Conservation (phyloP, 2,888 invertebrate genomes). For the Malthinus flaveolus region DNA sequence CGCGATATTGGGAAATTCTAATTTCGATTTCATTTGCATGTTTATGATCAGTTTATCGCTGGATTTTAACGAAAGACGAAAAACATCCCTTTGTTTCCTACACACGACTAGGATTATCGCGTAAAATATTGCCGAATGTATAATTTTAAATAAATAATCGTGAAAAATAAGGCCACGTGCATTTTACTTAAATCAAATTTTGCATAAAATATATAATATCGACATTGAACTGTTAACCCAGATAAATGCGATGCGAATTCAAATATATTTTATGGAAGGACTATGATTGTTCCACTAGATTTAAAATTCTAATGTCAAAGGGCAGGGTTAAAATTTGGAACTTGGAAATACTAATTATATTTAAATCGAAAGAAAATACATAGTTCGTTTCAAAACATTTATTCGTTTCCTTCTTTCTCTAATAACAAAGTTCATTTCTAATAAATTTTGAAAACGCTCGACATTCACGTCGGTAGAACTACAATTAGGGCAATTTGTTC, state of each 20-base stretch:
- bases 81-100: no score
- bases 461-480: neutral
- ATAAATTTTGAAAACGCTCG: neutral
- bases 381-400: neutral
- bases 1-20: no score
- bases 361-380: neutral
- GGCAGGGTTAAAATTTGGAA: slow-evolving; percentile 7
- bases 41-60: no score
- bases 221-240: slow-evolving; percentile 24
- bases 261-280: slow-evolving; percentile 11
- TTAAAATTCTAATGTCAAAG: slow-evolving; percentile 15
- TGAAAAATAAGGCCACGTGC: slow-evolving; percentile 1
- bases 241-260: slow-evolving; percentile 13
- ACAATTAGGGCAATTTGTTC: slow-evolving; percentile 72
- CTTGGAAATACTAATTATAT: no score
- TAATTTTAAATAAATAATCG: neutral
- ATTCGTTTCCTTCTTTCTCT: neutral
- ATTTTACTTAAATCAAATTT: slow-evolving; percentile 7
- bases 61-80: no score
- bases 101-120: no score
- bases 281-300: slow-evolving; percentile 5
- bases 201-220: slow-evolving; percentile 11
- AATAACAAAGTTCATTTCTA: no score
- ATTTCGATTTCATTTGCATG: no score
- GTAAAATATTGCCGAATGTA: no score